Percentiles rank a stretch among this genome's conserved stretches.
phyloP scores from a whole-genome alignment of 2,888 invertebrate species.

The Volucella zonaria region DNA sequence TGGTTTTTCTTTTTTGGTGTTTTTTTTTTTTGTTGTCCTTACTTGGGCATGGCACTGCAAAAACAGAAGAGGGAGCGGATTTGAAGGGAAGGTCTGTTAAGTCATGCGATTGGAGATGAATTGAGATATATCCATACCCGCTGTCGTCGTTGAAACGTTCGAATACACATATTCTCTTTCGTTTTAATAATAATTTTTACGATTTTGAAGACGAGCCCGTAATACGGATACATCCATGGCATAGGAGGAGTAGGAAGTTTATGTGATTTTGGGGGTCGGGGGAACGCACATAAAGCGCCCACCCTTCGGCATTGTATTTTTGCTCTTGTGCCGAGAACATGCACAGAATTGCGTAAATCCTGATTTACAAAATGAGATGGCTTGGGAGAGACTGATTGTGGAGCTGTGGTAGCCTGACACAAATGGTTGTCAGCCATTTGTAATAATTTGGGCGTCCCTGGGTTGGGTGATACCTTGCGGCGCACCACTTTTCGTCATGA shows the following conservation, averaged over 20 bases:
- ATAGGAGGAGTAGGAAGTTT: conserved; percentile 46
- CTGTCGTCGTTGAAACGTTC: conserved; percentile 50
- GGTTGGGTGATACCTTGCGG: conserved; percentile 24
- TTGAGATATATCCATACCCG: conserved; percentile 54
- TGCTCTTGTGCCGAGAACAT: conserved; percentile 56
- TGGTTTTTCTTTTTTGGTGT: conserved; percentile 18
- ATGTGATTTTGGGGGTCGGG: conserved; percentile 51
- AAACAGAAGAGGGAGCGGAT: background rate
- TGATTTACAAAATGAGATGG: conserved; percentile 56
- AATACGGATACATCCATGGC: conserved; percentile 14
- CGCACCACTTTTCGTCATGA: conserved; percentile 38
- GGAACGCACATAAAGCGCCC: conserved; percentile 52
- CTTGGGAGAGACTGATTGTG: background rate
- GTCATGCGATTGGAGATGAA: conserved; percentile 68
- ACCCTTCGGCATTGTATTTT: conserved; percentile 42
- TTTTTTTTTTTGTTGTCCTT: conserved; percentile 16
- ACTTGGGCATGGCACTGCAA: conserved; percentile 11
- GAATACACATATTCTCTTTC: conserved; percentile 61
- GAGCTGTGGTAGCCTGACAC: conserved; percentile 38
- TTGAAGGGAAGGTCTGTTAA: conserved; percentile 53
- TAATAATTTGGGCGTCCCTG: conserved; percentile 54
- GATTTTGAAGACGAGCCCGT: conserved; percentile 59
- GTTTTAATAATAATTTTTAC: conserved; percentile 73
- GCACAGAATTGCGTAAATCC: conserved; percentile 67
- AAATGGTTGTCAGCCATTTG: conserved; percentile 69